Evolutionary conservation across 2,888 invertebrate species (phyloP).

Genomic region (Psococerastis gibbosa): DNA sequence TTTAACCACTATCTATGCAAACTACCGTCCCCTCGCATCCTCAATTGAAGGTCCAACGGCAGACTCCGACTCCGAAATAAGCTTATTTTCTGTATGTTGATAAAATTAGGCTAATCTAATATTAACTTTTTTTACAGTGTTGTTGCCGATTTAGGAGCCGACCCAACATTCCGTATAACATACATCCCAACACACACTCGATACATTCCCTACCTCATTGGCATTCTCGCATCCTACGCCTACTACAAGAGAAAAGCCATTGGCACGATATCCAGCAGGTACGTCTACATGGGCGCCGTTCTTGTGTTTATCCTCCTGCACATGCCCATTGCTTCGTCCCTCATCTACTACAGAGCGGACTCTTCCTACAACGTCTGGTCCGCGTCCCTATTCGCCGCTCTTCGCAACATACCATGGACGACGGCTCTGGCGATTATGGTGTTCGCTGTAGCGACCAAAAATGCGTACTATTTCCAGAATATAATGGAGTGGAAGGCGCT

Average conservation of each 20-base stretch:
- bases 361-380: slow-evolving; percentile 31
- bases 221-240: slow-evolving; percentile 34
- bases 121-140: slow-evolving; percentile 12
- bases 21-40: too few relatives aligned
- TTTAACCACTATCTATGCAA: too few relatives aligned
- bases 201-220: slow-evolving; percentile 36
- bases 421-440: neutral
- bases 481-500: slow-evolving; percentile 15
- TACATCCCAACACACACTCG: slow-evolving; percentile 42
- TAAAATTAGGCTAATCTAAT: too few relatives aligned
- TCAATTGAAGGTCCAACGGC: too few relatives aligned
- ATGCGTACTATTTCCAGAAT: neutral
- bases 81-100: too few relatives aligned
- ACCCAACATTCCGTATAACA: slow-evolving; percentile 28
- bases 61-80: too few relatives aligned
- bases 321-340: slow-evolving; percentile 28
- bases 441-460: neutral
- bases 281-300: neutral
- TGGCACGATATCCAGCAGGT: slow-evolving; percentile 14
- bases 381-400: slow-evolving; percentile 34
- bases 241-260: slow-evolving; percentile 24
- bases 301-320: neutral
- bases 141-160: slow-evolving; percentile 13
- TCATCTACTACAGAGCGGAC: slow-evolving; percentile 30
- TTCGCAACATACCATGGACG: slow-evolving; percentile 27